phyloP scores from a whole-genome alignment of 35 echinoderm and acorn worm genomes.

The Lytechinus variegatus region DNA sequence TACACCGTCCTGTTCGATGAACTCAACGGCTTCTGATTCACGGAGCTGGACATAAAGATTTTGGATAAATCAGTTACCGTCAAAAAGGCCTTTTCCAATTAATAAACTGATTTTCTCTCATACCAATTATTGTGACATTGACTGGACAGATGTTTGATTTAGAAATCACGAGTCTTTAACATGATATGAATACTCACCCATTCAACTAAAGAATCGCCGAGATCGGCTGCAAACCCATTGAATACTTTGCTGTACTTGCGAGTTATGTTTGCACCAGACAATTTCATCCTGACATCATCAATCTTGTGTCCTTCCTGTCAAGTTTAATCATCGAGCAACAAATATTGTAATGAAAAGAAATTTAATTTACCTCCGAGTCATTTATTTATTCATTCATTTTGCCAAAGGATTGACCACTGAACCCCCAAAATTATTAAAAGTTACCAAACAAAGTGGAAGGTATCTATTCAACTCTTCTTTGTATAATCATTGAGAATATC shows the following conservation, averaged over 20 bases:
- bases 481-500: too few relatives aligned
- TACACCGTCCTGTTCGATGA: slow-evolving; percentile 68
- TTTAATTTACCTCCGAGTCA: neutral
- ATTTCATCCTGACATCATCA: neutral
- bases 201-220: slow-evolving; percentile 13
- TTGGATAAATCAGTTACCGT: too few relatives aligned
- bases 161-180: too few relatives aligned
- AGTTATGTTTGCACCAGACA: neutral
- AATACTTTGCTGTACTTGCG: neutral
- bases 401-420: too few relatives aligned
- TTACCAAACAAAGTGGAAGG: too few relatives aligned
- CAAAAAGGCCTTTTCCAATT: too few relatives aligned
- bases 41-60: slow-evolving; percentile 50
- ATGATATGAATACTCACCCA: neutral
- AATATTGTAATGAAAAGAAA: neutral
- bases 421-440: too few relatives aligned
- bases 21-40: slow-evolving; percentile 66
- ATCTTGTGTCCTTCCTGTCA: neutral
- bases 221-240: neutral
- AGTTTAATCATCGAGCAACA: neutral
- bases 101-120: too few relatives aligned
- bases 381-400: too few relatives aligned
- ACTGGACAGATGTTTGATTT: too few relatives aligned
- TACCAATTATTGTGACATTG: too few relatives aligned
- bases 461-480: too few relatives aligned